These are phyloP conservation scores for Drosophila azteca DNA, from an alignment of 1,140 invertebrate species.

Conservation along the genomic window DNA sequence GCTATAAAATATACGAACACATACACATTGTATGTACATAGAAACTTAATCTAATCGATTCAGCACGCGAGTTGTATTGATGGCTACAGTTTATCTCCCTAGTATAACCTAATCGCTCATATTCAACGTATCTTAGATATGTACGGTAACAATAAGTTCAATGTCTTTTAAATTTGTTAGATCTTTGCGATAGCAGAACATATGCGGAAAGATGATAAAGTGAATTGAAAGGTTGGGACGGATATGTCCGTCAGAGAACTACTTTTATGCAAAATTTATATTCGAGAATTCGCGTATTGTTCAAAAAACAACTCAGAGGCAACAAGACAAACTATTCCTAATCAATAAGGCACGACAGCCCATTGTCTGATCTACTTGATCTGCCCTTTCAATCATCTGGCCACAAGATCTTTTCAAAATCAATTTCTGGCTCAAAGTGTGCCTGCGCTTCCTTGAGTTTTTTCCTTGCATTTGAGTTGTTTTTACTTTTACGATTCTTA, in stretches of 20 bases:
- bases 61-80: slow-evolving; percentile 9
- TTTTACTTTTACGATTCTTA: slow-evolving; percentile 39
- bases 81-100: background rate
- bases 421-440: slow-evolving; percentile 11
- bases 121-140: slow-evolving; percentile 1
- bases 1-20: slow-evolving; percentile 10
- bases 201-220: too few species aligned
- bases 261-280: too few species aligned
- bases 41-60: slow-evolving; percentile 20
- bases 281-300: too few species aligned
- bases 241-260: too few species aligned
- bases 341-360: too few species aligned
- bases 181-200: too few species aligned
- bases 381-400: background rate
- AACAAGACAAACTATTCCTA: too few species aligned
- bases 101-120: background rate
- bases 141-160: background rate
- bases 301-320: too few species aligned
- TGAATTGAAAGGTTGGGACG: too few species aligned
- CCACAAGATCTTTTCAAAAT: slow-evolving; percentile 28
- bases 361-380: too few species aligned
- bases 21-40: background rate
- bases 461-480: slow-evolving; percentile 1
- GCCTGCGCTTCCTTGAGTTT: slow-evolving; percentile 29
- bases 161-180: background rate